Evolutionary conservation across 2,888 invertebrate species (phyloP).

Genomic region (Dinocampus coccinellae): DNA sequence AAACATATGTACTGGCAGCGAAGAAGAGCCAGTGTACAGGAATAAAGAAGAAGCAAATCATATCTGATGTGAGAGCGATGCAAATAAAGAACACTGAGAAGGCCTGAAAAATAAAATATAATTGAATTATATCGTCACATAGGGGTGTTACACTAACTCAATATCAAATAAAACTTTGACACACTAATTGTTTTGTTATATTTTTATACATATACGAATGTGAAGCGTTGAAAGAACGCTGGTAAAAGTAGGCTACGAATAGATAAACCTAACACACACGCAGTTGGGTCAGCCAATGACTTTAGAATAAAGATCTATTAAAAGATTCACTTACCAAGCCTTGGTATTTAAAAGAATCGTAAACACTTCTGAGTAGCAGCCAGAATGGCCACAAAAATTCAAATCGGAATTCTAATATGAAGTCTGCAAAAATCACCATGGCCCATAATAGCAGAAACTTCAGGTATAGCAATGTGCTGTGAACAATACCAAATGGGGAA

Average conservation of each 20-base stretch:
- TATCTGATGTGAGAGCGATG: slow-evolving; percentile 96
- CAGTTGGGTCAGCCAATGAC: slow-evolving; percentile 39
- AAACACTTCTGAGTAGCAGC: slow-evolving; percentile 93
- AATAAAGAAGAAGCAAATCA: slow-evolving; percentile 99
- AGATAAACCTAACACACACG: slow-evolving; percentile 27
- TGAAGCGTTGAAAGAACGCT: slow-evolving; percentile 15
- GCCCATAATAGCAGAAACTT: slow-evolving; percentile 97
- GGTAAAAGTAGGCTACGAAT: slow-evolving; percentile 30
- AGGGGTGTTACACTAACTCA: slow-evolving; percentile 16
- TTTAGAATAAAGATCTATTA: slow-evolving; percentile 37
- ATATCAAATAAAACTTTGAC: not conserved
- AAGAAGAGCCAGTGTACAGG: slow-evolving; percentile 98
- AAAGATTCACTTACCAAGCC: slow-evolving; percentile 83
- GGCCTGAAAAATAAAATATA: slow-evolving; percentile 76
- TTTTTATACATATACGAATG: slow-evolving; percentile 16
- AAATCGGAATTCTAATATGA: slow-evolving; percentile 97
- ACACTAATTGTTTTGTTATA: slow-evolving; percentile 24
- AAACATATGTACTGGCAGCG: slow-evolving; percentile 97
- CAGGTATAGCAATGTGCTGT: slow-evolving; percentile 92
- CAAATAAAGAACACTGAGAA: slow-evolving; percentile 98
- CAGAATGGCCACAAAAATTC: slow-evolving; percentile 99
- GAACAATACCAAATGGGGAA: slow-evolving; percentile 71
- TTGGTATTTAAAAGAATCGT: slow-evolving; percentile 98
- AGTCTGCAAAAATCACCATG: slow-evolving; percentile 93
- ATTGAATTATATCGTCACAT: slow-evolving; percentile 21